phyloP scores from a whole-genome alignment of 2,888 invertebrate species.

The Caenorhabditis sp. region DNA sequence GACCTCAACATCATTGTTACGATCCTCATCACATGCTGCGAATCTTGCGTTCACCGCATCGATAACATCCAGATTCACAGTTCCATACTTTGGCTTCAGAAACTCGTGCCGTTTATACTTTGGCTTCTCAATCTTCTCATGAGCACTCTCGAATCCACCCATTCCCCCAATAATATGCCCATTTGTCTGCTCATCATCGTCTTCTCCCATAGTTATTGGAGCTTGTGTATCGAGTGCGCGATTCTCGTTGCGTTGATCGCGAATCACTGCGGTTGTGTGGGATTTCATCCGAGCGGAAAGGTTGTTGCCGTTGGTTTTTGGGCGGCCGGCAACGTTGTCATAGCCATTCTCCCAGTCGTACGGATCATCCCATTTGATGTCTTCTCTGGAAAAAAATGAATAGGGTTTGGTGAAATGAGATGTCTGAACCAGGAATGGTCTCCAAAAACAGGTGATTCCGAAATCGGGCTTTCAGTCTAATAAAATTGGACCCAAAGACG shows the following conservation, averaged over 20 bases:
- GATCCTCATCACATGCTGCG: conserved; percentile 62
- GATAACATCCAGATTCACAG: conserved; percentile 70
- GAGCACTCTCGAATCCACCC: conserved; percentile 45
- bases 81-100: conserved; percentile 70
- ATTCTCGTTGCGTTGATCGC: conserved; percentile 53
- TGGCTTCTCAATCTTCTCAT: conserved; percentile 63
- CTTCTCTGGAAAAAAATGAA: conserved; percentile 38
- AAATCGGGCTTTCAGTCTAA: no score
- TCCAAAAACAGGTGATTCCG: no score
- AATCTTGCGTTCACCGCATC: conserved; percentile 70
- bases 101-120: conserved; percentile 71
- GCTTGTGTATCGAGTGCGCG: conserved; percentile 66
- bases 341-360: conserved; percentile 71
- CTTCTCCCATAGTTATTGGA: conserved; percentile 70
- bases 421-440: no score
- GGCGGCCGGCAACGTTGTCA: conserved; percentile 62
- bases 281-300: conserved; percentile 63
- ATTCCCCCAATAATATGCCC: conserved; percentile 51
- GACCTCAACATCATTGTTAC: conserved; percentile 53
- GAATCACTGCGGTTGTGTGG: conserved; percentile 69
- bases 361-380: conserved; percentile 68
- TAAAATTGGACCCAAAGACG: no score
- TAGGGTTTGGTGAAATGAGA: neutral
- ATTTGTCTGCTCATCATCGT: conserved; percentile 70
- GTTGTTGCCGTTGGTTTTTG: conserved; percentile 50